Base-by-base conservation (phyloP, 2,797 vertebrate species). In the Semaprochilodus insignis region DNA sequence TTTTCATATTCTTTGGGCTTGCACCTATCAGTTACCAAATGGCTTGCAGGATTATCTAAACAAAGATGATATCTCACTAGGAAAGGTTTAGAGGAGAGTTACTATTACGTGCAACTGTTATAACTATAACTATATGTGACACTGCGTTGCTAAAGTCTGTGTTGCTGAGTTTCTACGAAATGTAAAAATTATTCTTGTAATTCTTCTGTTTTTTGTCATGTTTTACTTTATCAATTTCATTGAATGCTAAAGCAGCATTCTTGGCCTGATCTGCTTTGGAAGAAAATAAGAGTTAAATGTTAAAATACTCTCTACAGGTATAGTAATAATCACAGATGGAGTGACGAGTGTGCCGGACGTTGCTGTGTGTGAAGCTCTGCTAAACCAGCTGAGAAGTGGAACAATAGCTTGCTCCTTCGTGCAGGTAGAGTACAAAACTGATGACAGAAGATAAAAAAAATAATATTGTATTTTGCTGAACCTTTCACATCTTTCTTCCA, bases 301-400 rank as follows among this genome's bases (percentile, higher is more conserved):
- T 2, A 11, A 19, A 16, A 23, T 72, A 21, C 19, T 79, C 2
- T 74, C 34, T 77, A 2, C 90, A 99, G 98, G 98, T 60, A 97
- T 99, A 88, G 98, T 99, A 73, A 96, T 99, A 77, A 99, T 99
- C 90, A 99, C 98, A 1, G 98, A 99, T 72, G 98, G 98, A 15
- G 98, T 99, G 90, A 99, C 97, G 4, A 99, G 97, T 31, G 97
- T 99, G 78, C 97, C 98, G 17, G 98, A 99, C 60, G 96, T 99
- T 25, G 96, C 96, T 0, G 96, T 99, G 70, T 99, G 97, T 34
- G 98, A 99, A 91, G 98, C 97, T 0, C 89, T 99, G 10, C 93
- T 99, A 60, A 99, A 99, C 89, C 98, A 99, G 91, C 96, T 99
- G 82, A 95, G 97, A 85, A 97, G 97, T 80, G 96, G 97, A 90